A percentile compares a stretch with the other conserved stretches of the same genome.
phyloP scores from a whole-genome alignment of 92 coral and sea anemone species.

The Ricordea florida region DNA sequence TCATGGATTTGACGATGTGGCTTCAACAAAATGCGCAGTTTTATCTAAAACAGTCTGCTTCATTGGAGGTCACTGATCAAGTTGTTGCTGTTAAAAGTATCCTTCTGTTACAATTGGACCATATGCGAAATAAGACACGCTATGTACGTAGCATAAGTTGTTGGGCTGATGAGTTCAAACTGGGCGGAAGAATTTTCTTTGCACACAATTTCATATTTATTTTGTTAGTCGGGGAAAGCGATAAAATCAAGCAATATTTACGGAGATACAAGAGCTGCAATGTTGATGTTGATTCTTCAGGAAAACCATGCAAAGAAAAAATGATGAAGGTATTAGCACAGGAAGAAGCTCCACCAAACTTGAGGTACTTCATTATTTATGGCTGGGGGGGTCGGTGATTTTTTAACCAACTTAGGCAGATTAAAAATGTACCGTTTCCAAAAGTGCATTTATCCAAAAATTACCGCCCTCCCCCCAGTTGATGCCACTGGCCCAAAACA shows the following conservation, averaged over 20 bases:
- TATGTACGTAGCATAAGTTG: slow-evolving; percentile 70
- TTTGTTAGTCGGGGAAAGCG: slow-evolving; percentile 62
- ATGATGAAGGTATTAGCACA: slow-evolving; percentile 81
- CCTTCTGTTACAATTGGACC: slow-evolving; percentile 75
- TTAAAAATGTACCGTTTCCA: no score
- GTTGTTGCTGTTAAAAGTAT: neutral
- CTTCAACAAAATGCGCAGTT: slow-evolving; percentile 66
- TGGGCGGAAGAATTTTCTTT: slow-evolving; percentile 64
- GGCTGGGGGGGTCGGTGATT: neutral
- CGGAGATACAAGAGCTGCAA: slow-evolving; percentile 69
- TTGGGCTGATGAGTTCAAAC: slow-evolving; percentile 74
- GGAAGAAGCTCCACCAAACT: slow-evolving; percentile 3
- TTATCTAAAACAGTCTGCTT: neutral
- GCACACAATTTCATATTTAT: slow-evolving; percentile 64
- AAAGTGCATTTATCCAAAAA: no score
- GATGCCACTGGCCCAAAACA: no score
- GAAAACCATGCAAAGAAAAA: slow-evolving; percentile 91
- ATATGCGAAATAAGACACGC: slow-evolving; percentile 79
- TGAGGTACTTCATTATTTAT: neutral
- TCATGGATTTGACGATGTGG: slow-evolving; percentile 82
- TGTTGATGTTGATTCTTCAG: slow-evolving; percentile 86
- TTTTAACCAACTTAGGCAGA: no score
- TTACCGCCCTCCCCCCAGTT: no score
- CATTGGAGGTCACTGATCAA: neutral
- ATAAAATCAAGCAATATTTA: slow-evolving; percentile 65